Evolutionary conservation across 2,888 invertebrate species (phyloP).

Genomic region (Acrobasis suavella): DNA sequence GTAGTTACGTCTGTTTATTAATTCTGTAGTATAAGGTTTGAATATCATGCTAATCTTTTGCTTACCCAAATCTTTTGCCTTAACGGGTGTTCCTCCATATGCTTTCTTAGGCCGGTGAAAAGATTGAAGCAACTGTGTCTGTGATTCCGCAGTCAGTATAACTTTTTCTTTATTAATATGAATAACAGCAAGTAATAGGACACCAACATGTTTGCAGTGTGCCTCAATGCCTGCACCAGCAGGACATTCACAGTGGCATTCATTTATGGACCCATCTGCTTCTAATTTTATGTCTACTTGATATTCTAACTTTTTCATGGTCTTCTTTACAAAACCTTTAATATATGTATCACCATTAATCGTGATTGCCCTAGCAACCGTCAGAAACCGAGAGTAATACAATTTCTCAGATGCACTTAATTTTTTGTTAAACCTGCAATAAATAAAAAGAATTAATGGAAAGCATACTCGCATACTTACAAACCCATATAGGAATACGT

Average conservation of each 20-base stretch:
- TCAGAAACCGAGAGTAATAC: not conserved
- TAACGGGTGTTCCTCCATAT: no score
- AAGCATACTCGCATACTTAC: no score
- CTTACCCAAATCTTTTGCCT: no score
- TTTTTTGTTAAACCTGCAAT: no score
- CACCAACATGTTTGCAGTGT: conserved; percentile 2
- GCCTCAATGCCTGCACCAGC: not conserved
- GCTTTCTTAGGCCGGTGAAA: not conserved
- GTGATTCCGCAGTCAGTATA: not conserved
- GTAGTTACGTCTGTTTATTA: not conserved
- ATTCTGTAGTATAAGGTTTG: not conserved
- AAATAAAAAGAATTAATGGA: no score
- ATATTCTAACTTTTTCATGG: not conserved
- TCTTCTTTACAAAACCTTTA: not conserved
- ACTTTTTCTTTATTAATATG: not conserved
- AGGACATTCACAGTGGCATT: not conserved
- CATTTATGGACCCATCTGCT: not conserved
- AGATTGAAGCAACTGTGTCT: not conserved
- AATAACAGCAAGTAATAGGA: not conserved
- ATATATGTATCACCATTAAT: not conserved
- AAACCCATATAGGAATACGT: no score
- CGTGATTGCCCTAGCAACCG: not conserved
- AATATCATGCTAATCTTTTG: no score
- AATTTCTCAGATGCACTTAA: not conserved
- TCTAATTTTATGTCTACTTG: not conserved